Conservation (phyloP, 2,888 invertebrate genomes). For the Nymphalis polychloros region DNA sequence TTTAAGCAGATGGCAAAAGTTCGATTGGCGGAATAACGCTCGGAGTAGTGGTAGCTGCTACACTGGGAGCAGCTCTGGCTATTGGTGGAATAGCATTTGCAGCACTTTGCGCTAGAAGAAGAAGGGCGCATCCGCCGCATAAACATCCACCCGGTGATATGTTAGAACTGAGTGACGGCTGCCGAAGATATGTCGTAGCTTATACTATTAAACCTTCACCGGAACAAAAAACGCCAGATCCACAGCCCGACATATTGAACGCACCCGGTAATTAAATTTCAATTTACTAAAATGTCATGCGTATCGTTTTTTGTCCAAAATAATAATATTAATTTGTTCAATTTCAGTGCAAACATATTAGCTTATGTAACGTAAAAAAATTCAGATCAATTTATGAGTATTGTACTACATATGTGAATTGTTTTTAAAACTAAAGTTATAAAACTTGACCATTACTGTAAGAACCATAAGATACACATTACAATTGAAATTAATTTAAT, state of each 20-base stretch:
- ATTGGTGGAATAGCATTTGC: constrained; percentile 63
- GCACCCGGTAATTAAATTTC: constrained; percentile 82
- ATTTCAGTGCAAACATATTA: no score
- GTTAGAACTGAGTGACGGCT: constrained; percentile 88
- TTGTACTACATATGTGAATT: no score
- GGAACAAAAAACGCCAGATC: constrained; percentile 81
- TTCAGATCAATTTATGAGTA: no score
- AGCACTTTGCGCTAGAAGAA: constrained; percentile 62
- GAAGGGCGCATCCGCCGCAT: constrained; percentile 65
- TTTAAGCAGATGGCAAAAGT: constrained; percentile 83
- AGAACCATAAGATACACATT: no score
- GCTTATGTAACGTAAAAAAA: no score
- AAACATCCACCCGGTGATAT: constrained; percentile 76
- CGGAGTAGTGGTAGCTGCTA: constrained; percentile 81
- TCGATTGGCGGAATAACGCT: constrained; percentile 87
- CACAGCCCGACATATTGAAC: constrained; percentile 90
- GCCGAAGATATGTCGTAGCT: constrained; percentile 91
- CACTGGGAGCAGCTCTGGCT: constrained; percentile 62
- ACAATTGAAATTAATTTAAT: no score
- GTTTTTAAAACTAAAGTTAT: no score
- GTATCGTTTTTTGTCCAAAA: neutral
- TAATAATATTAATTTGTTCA: no score
- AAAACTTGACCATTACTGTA: no score
- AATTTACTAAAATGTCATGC: neutral
- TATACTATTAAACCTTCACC: constrained; percentile 89